phyloP scores from a whole-genome alignment of 1,140 invertebrate species.

The Macrosteles quadrilineatus region DNA sequence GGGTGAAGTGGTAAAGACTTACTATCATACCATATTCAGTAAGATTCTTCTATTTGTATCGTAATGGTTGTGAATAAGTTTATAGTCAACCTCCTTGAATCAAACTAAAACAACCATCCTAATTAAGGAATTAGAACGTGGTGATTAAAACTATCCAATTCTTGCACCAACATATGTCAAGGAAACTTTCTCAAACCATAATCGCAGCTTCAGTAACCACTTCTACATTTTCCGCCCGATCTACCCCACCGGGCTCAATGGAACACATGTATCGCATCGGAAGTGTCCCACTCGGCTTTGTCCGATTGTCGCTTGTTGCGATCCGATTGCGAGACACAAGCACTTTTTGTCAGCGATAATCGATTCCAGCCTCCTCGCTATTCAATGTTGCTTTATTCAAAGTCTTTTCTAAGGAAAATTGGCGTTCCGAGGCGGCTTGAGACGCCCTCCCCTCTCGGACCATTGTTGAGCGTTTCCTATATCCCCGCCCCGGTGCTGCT shows the following conservation, averaged over 20 bases:
- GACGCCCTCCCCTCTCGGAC: not conserved
- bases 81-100: too few relatives aligned
- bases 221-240: too few relatives aligned
- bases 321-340: conserved; percentile 15
- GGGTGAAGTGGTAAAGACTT: too few relatives aligned
- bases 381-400: conserved; percentile 14
- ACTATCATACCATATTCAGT: too few relatives aligned
- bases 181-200: too few relatives aligned
- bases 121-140: too few relatives aligned
- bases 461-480: not conserved
- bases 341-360: conserved; percentile 1
- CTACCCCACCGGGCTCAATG: not conserved
- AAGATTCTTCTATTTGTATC: too few relatives aligned
- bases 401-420: conserved; percentile 16
- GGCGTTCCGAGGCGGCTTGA: not conserved
- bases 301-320: conserved; percentile 6
- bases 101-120: too few relatives aligned
- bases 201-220: too few relatives aligned
- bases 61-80: too few relatives aligned
- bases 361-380: conserved; percentile 10
- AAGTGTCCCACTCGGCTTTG: conserved; percentile 2
- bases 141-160: too few relatives aligned
- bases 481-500: not conserved
- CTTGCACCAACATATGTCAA: too few relatives aligned
- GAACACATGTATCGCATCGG: conserved; percentile 12